These are phyloP conservation scores for Pyrocephalus nanus DNA, from an alignment of 2,797 vertebrate species.

Conservation along the genomic window DNA sequence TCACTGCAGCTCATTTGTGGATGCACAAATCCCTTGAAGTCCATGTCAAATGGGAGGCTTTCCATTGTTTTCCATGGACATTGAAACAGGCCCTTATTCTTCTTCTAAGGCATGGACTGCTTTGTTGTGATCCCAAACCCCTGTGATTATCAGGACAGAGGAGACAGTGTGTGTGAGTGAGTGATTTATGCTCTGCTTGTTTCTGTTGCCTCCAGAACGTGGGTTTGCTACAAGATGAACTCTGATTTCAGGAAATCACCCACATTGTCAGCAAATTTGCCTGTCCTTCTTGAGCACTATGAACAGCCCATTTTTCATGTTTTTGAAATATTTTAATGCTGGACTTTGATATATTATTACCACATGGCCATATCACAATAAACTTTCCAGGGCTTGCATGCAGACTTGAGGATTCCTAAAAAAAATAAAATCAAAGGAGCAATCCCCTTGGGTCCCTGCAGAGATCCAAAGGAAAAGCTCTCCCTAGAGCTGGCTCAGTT, in stretches of 20 bases:
- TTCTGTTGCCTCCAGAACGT: conserved; percentile 27
- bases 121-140: neutral
- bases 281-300: conserved; percentile 24
- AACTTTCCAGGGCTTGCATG: conserved; percentile 41
- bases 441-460: conserved; percentile 49
- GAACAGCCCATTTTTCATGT: conserved; percentile 54
- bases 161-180: neutral
- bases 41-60: neutral
- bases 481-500: conserved; percentile 60
- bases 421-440: conserved; percentile 62
- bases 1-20: neutral
- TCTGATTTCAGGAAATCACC: conserved; percentile 65
- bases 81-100: neutral
- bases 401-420: conserved; percentile 40
- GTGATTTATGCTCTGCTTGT: conserved; percentile 67
- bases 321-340: conserved; percentile 65
- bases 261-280: conserved; percentile 58
- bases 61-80: conserved; percentile 4
- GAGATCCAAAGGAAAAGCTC: conserved; percentile 65
- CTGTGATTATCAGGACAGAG: neutral
- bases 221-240: conserved; percentile 36
- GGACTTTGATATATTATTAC: conserved; percentile 70
- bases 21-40: neutral
- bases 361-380: conserved; percentile 69
- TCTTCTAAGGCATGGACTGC: neutral